Conservation (phyloP, 1,140 invertebrate genomes). For the Drosophila kikkawai region DNA sequence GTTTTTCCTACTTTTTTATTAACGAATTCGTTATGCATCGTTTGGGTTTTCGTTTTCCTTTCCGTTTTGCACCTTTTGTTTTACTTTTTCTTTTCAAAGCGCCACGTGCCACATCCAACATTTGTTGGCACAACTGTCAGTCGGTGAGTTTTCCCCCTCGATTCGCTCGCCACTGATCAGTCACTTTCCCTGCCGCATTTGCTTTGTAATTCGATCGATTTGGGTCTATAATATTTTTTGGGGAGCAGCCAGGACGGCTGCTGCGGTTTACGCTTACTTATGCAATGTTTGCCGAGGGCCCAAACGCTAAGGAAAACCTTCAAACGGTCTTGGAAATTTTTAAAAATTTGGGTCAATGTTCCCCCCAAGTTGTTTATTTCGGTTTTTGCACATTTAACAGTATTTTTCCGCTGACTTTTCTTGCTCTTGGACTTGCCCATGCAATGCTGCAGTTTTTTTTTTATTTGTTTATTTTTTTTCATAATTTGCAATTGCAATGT, state of each 20-base stretch:
- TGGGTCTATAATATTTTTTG: background rate
- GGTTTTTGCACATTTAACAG: constrained; percentile 75
- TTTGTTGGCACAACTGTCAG: constrained; percentile 82
- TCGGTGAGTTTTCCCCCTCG: constrained; percentile 36
- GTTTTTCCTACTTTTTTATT: constrained; percentile 42
- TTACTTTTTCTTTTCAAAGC: constrained; percentile 19
- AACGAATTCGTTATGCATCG: constrained; percentile 73
- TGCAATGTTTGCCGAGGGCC: constrained; percentile 71
- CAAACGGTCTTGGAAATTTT: constrained; percentile 58
- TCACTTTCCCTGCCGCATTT: constrained; percentile 62
- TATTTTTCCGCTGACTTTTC: constrained; percentile 66
- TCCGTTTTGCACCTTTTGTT: constrained; percentile 74
- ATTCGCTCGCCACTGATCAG: constrained; percentile 9
- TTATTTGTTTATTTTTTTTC: constrained; percentile 12
- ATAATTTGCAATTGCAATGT: constrained; percentile 46
- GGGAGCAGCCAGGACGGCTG: constrained; percentile 65
- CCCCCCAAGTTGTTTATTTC: constrained; percentile 33
- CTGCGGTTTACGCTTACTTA: constrained; percentile 48
- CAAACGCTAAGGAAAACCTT: constrained; percentile 25
- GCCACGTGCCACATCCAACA: constrained; percentile 77
- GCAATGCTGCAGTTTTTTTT: constrained; percentile 63
- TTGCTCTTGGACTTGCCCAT: constrained; percentile 82
- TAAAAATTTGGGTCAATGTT: constrained; percentile 75
- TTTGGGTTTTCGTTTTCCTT: constrained; percentile 69
- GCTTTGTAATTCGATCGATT: constrained; percentile 72